These are phyloP conservation scores for Palaemon carinicauda DNA, from an alignment of 1,140 invertebrate species.

Conservation along the genomic window DNA sequence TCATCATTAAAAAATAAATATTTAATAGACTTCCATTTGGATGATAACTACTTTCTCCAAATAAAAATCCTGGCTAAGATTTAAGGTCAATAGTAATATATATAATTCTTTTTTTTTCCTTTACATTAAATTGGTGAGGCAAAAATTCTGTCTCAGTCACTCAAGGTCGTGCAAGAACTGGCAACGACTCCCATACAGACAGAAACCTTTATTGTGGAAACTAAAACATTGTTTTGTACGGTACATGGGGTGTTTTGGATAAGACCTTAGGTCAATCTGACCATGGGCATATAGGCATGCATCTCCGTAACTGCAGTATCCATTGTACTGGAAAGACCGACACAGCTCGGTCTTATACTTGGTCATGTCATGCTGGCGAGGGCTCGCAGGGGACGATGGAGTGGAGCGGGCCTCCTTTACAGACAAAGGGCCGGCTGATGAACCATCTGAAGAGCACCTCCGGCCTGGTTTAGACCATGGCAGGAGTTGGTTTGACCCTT, in stretches of 20 bases:
- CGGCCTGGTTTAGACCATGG: neutral
- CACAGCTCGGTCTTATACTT: slow-evolving; percentile 99
- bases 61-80: neutral
- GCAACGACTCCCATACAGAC: slow-evolving; percentile 53
- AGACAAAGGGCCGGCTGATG: neutral
- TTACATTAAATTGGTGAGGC: neutral
- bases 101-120: neutral
- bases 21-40: too few relatives aligned
- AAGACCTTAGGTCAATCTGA: slow-evolving; percentile 22
- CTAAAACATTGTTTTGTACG: slow-evolving; percentile 57
- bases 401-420: neutral
- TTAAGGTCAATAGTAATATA: neutral
- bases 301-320: slow-evolving; percentile 76
- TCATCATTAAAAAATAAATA: too few relatives aligned
- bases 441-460: neutral
- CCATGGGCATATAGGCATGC: slow-evolving; percentile 51
- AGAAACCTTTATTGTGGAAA: slow-evolving; percentile 57
- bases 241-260: slow-evolving; percentile 48
- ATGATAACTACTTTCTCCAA: too few relatives aligned
- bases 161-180: slow-evolving; percentile 52
- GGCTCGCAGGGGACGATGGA: neutral
- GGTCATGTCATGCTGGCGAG: slow-evolving; percentile 63
- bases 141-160: neutral
- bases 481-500: neutral
- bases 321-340: slow-evolving; percentile 94